Evolutionary conservation across 2,113 vertebrate species (phyloP), one percentile per base, ranked within the genome.

Genomic region (Vulpes ferrilata): DNA sequence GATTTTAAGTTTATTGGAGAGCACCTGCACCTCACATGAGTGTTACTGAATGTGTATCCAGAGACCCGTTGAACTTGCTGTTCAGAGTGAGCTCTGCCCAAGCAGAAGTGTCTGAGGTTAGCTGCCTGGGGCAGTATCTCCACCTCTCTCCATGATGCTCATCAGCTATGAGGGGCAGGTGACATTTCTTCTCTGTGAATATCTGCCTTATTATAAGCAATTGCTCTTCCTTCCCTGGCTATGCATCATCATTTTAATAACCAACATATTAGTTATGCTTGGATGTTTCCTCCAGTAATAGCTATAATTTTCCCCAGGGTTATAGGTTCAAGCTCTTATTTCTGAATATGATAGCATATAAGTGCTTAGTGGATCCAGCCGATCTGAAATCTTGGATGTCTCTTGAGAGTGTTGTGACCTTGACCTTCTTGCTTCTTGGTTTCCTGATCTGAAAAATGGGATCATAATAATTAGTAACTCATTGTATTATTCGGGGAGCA

Each of bases 381-480:
- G n/a, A 30, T 22, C n/a, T 22, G 19, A 53, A 53, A 87, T 90
- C 22, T 92, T 78, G 22, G 6, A 32, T 92, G 71, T 90, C 51
- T 90, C 62, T 88, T 27, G 73, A 10, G 27, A 67, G 59, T 51
- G 60, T 32, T 80, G 67, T 71, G 76, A 76, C 7, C 13, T 78
- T 59, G 53, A 92, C 3, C 13, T 87, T 76, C 79, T 48, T 35
- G n/a, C 15, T 32, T 73, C 25, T 85, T 57, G 11, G 20, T 85
- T 88, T 93, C 27, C 65, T 88, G 7, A 25, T 84, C 53, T 88
- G 80, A 90, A 93, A 92, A 88, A 65, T 11, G 17, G 20, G 19
- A 51, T 76, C 15, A 53, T 25, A 55, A 55, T n/a, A 51, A 43
- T 32, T 79, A 69, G 27, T 19, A 17, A 88, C n/a, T 91, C 12